Percentiles rank a stretch among this genome's conserved stretches.
These are phyloP conservation scores for Meiosimyza platycephala DNA, from an alignment of 2,888 invertebrate species.

Conservation along the genomic window DNA sequence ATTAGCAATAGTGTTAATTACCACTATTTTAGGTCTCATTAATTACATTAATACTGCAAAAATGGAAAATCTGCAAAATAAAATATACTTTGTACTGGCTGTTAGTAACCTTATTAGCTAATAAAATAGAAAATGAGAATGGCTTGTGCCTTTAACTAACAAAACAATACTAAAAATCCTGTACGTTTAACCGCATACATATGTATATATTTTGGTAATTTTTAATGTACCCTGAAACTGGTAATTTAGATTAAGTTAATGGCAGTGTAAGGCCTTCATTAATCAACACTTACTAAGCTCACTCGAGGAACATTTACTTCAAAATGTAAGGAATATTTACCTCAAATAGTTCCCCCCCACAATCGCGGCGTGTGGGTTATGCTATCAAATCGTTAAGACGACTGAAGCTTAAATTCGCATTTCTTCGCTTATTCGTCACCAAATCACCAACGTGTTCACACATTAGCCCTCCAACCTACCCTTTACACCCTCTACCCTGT, in stretches of 20 bases:
- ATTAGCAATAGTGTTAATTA: not conserved
- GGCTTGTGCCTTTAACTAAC: too few relatives aligned
- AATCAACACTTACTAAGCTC: constrained; percentile 53
- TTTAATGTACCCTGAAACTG: constrained; percentile 6
- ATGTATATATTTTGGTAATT: too few relatives aligned
- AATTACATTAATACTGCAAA: not conserved
- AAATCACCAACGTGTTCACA: not conserved
- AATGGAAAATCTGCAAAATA: too few relatives aligned
- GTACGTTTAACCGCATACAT: too few relatives aligned
- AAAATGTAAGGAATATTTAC: not conserved
- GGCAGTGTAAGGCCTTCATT: constrained; percentile 55
- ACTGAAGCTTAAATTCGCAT: constrained; percentile 56
- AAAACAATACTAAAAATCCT: too few relatives aligned
- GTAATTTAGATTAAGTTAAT: constrained; percentile 61
- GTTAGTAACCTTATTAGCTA: too few relatives aligned
- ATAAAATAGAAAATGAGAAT: too few relatives aligned
- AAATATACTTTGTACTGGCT: too few relatives aligned
- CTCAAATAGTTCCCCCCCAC: constrained; percentile 26
- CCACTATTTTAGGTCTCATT: not conserved
- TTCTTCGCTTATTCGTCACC: constrained; percentile 46
- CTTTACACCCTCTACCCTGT: not conserved
- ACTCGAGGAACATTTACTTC: not conserved
- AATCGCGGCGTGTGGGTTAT: not conserved
- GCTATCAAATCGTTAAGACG: not conserved
- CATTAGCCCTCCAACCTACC: not conserved